These are phyloP conservation scores for Eumaeus atala DNA, from an alignment of 1,140 invertebrate species.

Conservation along the genomic window DNA sequence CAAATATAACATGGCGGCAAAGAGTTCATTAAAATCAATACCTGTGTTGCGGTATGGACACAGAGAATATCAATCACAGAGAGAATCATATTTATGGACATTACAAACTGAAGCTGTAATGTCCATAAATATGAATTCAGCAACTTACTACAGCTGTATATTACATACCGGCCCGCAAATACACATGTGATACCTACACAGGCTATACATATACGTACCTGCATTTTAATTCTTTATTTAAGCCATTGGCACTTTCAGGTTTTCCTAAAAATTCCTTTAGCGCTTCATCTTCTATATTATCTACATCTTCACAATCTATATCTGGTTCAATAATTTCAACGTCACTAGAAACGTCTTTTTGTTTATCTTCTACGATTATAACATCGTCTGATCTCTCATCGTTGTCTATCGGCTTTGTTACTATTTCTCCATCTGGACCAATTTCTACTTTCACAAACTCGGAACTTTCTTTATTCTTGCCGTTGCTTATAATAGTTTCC, in stretches of 20 bases:
- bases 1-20: no score
- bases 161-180: not conserved
- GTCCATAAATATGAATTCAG: no score
- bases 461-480: constrained; percentile 26
- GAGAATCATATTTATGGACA: no score
- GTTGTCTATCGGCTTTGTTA: constrained; percentile 45
- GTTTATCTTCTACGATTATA: constrained; percentile 42
- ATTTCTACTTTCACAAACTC: constrained; percentile 57
- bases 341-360: constrained; percentile 49
- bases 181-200: not conserved
- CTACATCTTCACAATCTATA: constrained; percentile 44
- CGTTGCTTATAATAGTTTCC: constrained; percentile 21
- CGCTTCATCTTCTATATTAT: constrained; percentile 61
- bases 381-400: constrained; percentile 41
- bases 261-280: constrained; percentile 61
- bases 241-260: constrained; percentile 36
- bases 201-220: constrained; percentile 29
- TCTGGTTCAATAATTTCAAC: constrained; percentile 54
- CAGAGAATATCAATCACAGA: no score
- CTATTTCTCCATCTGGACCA: constrained; percentile 48
- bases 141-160: no score
- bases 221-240: constrained; percentile 50
- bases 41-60: no score
- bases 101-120: no score
- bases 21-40: no score